Conservation (phyloP, 2,888 invertebrate genomes). For the Cyaniris semiargus region DNA sequence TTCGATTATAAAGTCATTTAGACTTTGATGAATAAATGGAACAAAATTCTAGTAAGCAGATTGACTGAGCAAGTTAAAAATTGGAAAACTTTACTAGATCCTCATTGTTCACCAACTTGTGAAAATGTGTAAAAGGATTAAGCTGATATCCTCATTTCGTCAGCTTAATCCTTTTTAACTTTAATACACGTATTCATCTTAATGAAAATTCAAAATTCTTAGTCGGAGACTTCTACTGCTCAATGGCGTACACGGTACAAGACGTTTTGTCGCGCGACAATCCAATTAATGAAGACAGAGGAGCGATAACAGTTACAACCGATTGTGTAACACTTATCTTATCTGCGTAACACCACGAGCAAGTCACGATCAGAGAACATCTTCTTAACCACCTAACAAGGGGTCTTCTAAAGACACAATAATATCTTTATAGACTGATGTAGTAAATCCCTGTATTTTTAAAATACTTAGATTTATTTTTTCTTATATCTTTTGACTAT, state of each 20-base stretch:
- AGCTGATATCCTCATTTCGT: background rate
- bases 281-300: constrained; percentile 16
- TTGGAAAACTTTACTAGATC: background rate
- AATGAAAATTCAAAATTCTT: background rate
- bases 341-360: constrained; percentile 24
- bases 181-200: background rate
- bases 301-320: constrained; percentile 17
- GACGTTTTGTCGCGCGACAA: background rate
- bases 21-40: background rate
- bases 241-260: background rate
- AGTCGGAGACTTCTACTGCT: background rate
- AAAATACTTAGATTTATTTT: no score
- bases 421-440: background rate
- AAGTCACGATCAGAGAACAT: background rate
- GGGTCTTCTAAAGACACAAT: background rate
- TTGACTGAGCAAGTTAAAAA: background rate
- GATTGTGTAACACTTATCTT: constrained; percentile 28
- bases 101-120: background rate
- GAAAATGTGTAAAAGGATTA: background rate
- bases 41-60: background rate
- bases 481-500: no score
- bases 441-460: no score
- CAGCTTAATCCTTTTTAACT: background rate
- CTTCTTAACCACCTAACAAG: background rate
- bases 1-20: background rate